Percentiles rank a stretch among this genome's conserved stretches.
Conservation (phyloP, 2,113 vertebrate genomes). For the Nannospalax galili region DNA sequence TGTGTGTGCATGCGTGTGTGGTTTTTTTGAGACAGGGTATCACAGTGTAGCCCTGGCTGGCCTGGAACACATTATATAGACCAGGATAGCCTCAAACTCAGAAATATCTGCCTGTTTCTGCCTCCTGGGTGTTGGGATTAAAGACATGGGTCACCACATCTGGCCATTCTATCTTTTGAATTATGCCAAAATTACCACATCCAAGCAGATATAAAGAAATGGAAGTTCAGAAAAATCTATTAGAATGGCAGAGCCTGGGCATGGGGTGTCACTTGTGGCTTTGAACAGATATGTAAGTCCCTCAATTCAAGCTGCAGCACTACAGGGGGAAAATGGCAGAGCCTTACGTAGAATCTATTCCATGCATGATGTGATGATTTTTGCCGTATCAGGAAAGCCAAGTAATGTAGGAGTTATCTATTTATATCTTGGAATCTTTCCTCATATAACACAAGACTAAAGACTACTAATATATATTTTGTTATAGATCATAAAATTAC, state of each 20-base stretch:
- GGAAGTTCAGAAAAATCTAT: slow-evolving; percentile 49
- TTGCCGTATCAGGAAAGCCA: not conserved
- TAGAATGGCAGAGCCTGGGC: not conserved
- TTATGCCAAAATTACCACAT: slow-evolving; percentile 4
- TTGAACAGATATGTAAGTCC: not conserved
- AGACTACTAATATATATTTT: not conserved
- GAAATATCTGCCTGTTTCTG: no score
- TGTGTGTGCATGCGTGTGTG: no score
- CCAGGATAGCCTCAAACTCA: no score
- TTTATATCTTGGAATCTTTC: slow-evolving; percentile 18
- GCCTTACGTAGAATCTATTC: not conserved
- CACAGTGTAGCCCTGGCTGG: no score
- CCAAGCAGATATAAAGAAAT: slow-evolving; percentile 23
- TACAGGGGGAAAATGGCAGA: not conserved
- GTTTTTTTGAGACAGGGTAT: no score
- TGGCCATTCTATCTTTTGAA: slow-evolving; percentile 17
- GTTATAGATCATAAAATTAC: slow-evolving; percentile 24
- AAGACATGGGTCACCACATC: no score
- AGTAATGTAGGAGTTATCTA: slow-evolving; percentile 32
- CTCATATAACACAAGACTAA: slow-evolving; percentile 8
- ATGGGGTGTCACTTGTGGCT: not conserved
- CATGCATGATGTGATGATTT: slow-evolving; percentile 11
- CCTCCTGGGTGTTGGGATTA: no score
- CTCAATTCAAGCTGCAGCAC: not conserved
- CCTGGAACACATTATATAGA: no score